Evolutionary conservation across 2,113 vertebrate species (phyloP).

Genomic region (Protobothrops mucrosquamatus): DNA sequence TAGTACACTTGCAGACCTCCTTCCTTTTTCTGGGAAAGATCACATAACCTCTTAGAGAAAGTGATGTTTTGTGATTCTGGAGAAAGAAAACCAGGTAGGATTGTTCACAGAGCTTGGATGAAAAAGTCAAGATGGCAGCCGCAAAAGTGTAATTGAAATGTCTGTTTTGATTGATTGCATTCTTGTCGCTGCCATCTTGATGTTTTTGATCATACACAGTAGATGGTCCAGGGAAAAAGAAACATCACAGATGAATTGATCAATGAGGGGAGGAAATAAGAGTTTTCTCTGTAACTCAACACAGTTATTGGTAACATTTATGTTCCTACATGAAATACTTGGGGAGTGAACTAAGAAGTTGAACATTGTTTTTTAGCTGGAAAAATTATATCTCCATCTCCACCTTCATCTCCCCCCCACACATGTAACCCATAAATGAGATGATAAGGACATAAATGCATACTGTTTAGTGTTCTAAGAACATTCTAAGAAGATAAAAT

Average conservation of each 20-base stretch:
- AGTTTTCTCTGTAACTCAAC: neutral
- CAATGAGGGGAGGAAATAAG: neutral
- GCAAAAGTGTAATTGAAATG: neutral
- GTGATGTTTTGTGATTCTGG: neutral
- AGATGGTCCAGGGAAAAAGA: neutral
- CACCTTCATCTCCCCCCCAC: neutral
- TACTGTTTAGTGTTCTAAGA: neutral
- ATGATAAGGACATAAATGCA: neutral
- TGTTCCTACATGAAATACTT: neutral
- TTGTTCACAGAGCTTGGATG: neutral
- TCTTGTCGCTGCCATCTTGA: neutral
- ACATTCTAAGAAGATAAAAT: too few species aligned
- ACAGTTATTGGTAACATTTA: neutral
- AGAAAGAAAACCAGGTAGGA: neutral
- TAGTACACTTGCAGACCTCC: neutral
- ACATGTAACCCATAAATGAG: neutral
- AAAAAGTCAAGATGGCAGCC: neutral
- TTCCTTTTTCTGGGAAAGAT: neutral
- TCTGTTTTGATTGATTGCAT: neutral
- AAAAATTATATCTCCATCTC: neutral
- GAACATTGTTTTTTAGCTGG: neutral
- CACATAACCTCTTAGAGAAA: neutral
- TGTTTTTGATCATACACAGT: neutral
- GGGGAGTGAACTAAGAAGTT: neutral
- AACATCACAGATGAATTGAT: neutral